A percentile compares a stretch with the other conserved stretches of the same genome.
These are phyloP conservation scores for Melanerpes aurifrons DNA, from an alignment of 2,113 vertebrate genomes.

Conservation along the genomic window DNA sequence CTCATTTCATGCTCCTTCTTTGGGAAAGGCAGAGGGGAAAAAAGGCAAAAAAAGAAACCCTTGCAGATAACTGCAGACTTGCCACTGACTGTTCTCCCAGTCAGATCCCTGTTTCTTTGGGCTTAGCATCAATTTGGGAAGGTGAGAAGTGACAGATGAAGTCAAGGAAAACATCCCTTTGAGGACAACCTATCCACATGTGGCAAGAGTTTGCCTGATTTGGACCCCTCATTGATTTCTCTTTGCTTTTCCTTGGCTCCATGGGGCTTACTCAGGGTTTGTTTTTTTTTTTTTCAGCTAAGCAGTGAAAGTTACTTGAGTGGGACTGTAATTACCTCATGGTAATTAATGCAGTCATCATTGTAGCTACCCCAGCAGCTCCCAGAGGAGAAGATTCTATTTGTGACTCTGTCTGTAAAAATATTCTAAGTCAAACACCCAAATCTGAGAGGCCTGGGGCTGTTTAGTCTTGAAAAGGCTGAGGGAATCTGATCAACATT, in stretches of 20 bases:
- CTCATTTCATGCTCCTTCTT: not conserved
- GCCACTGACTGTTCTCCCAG: rapidly evolving
- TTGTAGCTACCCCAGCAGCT: slow-evolving; percentile 10
- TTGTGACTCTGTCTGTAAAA: not conserved
- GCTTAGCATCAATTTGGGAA: not conserved
- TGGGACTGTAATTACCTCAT: slow-evolving; percentile 7
- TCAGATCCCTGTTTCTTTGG: not conserved
- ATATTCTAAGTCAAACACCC: not conserved
- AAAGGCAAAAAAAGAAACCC: not conserved
- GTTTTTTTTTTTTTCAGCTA: not conserved
- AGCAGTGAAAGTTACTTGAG: not conserved
- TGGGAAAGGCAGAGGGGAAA: not conserved
- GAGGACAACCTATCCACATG: not conserved
- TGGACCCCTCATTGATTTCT: not conserved
- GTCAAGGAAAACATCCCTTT: not conserved
- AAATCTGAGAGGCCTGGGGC: too few relatives aligned
- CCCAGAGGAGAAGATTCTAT: not conserved
- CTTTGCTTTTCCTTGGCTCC: not conserved
- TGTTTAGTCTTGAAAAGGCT: too few relatives aligned
- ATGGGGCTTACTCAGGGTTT: not conserved
- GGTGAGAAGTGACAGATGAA: not conserved
- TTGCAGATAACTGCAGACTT: not conserved
- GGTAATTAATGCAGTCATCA: slow-evolving; percentile 37
- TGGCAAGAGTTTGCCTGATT: not conserved
- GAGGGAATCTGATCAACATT: too few relatives aligned